These are phyloP conservation scores for Yponomeuta plumbellus DNA, from an alignment of 2,888 invertebrate genomes.

Conservation along the genomic window DNA sequence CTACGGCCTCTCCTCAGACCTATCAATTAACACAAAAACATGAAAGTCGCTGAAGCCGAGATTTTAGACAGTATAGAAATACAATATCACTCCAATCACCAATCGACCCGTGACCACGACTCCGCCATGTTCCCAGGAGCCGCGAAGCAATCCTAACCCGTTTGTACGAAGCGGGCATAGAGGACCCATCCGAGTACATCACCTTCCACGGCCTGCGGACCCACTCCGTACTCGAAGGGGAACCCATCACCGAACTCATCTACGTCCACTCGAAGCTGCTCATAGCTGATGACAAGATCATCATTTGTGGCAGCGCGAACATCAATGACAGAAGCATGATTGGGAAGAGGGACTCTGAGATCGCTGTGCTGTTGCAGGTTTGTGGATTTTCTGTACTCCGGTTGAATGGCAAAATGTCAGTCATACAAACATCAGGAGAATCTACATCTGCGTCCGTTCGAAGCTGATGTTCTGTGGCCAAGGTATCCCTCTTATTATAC, in stretches of 20 bases:
- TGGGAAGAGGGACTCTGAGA: slow-evolving; percentile 96
- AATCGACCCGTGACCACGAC: too few relatives aligned
- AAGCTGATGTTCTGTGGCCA: too few relatives aligned
- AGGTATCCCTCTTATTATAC: too few relatives aligned
- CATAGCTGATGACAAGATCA: slow-evolving; percentile 93
- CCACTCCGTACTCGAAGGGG: slow-evolving; percentile 85
- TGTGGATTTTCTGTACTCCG: slow-evolving; percentile 17
- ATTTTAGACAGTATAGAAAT: too few relatives aligned
- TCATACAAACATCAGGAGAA: too few relatives aligned
- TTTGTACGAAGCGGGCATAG: slow-evolving; percentile 85
- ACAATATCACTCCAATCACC: too few relatives aligned
- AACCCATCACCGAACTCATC: slow-evolving; percentile 93
- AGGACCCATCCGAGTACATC: slow-evolving; percentile 90
- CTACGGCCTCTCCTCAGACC: too few relatives aligned
- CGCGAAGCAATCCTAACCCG: slow-evolving; percentile 88
- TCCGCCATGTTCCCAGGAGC: slow-evolving; percentile 74
- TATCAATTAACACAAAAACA: too few relatives aligned
- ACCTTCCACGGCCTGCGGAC: slow-evolving; percentile 93
- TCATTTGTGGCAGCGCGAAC: slow-evolving; percentile 98
- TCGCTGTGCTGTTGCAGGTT: slow-evolving; percentile 91
- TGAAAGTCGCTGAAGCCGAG: too few relatives aligned
- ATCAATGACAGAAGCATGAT: slow-evolving; percentile 97
- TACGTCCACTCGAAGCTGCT: slow-evolving; percentile 98
- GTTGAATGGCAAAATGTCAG: too few relatives aligned
- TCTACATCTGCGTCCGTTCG: too few relatives aligned